phyloP scores from a whole-genome alignment of 1,140 invertebrate genomes.

The Lineus longissimus region DNA sequence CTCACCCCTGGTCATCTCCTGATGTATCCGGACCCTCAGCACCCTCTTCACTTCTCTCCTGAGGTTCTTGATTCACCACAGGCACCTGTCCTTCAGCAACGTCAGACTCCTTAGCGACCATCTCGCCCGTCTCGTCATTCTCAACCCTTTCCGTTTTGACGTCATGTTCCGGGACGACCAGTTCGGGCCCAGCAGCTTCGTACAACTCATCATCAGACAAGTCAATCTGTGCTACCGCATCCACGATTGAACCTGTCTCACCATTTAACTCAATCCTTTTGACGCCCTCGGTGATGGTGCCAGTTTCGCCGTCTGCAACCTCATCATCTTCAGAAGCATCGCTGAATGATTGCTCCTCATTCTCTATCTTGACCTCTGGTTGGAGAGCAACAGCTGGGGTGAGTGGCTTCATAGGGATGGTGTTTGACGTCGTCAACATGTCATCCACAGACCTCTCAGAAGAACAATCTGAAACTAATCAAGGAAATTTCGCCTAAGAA shows the following conservation, averaged over 20 bases:
- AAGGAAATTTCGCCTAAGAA: background rate
- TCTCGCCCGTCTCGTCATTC: too few relatives aligned
- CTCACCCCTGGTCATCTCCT: background rate
- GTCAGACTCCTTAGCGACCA: too few relatives aligned
- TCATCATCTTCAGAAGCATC: background rate
- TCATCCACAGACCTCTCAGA: slow-evolving; percentile 29
- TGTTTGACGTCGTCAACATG: slow-evolving; percentile 25
- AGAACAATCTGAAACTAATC: background rate
- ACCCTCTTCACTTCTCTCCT: background rate
- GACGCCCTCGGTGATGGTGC: too few relatives aligned
- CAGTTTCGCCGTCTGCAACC: background rate
- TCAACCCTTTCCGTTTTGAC: too few relatives aligned
- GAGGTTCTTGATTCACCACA: too few relatives aligned
- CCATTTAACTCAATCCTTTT: too few relatives aligned
- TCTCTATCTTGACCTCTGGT: too few relatives aligned
- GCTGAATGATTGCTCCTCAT: too few relatives aligned
- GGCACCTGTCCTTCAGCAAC: too few relatives aligned
- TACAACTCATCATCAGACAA: slow-evolving; percentile 4
- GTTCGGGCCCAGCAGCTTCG: background rate
- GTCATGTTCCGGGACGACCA: too few relatives aligned
- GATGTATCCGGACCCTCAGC: background rate
- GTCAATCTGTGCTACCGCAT: too few relatives aligned
- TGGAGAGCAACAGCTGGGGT: slow-evolving; percentile 11
- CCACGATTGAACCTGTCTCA: too few relatives aligned
- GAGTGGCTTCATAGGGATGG: slow-evolving; percentile 20